Conservation (phyloP, 2,113 vertebrate species). For the Catharus bicknelli region DNA sequence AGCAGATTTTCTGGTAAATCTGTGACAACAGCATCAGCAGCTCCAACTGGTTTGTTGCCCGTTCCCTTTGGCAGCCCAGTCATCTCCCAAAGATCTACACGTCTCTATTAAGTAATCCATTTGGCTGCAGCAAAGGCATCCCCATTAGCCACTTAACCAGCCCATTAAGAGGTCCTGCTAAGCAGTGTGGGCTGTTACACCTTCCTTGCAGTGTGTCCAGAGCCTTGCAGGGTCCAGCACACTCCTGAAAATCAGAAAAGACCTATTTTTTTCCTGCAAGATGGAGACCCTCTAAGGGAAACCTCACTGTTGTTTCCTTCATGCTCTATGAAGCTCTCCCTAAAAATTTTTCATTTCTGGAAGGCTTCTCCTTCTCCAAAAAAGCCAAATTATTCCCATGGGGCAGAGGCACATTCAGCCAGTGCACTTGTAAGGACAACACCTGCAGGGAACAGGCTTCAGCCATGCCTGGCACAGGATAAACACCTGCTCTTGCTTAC, state of each 20-base stretch:
- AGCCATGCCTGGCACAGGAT: background rate
- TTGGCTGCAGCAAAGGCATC: background rate
- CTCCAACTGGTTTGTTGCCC: slow-evolving; percentile 34
- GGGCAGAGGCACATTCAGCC: background rate
- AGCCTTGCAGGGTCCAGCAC: fast-evolving
- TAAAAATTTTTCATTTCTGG: background rate
- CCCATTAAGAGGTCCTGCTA: background rate
- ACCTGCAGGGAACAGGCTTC: background rate
- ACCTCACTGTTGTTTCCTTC: background rate
- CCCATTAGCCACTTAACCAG: background rate
- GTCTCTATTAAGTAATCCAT: background rate
- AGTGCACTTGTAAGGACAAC: background rate
- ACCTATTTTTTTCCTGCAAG: fast-evolving
- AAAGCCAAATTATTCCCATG: background rate
- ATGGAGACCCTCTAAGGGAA: fast-evolving
- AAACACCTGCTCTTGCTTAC: slow-evolving; percentile 30
- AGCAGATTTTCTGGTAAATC: slow-evolving; percentile 53
- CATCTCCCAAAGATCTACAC: background rate
- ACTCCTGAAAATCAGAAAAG: background rate
- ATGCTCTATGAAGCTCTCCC: background rate
- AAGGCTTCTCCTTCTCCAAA: background rate
- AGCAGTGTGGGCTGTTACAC: background rate
- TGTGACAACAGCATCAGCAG: slow-evolving; percentile 39
- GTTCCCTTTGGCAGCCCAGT: background rate
- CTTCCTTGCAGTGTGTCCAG: background rate